Percentiles rank a stretch among this genome's conserved stretches.
Evolutionary conservation across 2,113 vertebrate species (phyloP).

Genomic region (Coptodon rendalli): DNA sequence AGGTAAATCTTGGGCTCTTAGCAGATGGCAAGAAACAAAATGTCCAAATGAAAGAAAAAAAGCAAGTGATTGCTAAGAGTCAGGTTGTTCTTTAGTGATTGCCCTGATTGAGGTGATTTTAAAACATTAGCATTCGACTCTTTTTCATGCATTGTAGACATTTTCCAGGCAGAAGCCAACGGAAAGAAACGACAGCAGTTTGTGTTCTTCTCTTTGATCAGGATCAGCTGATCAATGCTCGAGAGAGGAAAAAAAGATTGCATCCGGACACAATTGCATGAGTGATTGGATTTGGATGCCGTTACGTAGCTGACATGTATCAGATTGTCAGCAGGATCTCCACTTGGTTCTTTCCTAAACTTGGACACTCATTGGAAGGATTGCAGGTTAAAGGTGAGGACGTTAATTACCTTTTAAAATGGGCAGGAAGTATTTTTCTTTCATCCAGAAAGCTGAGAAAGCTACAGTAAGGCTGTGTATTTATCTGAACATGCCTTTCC

Average conservation of each 20-base stretch:
- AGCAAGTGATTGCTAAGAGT: neutral
- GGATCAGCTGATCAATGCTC: neutral
- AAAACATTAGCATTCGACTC: neutral
- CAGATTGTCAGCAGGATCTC: neutral
- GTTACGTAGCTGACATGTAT: neutral
- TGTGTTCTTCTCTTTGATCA: neutral
- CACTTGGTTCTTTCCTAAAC: neutral
- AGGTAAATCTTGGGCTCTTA: neutral
- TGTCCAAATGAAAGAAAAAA: neutral
- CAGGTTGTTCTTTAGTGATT: neutral
- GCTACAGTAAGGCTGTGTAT: neutral
- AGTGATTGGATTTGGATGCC: neutral
- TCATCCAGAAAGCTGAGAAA: accelerated
- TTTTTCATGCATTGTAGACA: accelerated
- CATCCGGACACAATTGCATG: neutral
- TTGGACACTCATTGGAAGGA: accelerated
- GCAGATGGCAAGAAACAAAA: neutral
- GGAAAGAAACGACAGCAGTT: neutral
- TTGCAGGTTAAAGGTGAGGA: neutral
- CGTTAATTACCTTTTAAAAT: neutral
- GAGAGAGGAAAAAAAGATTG: neutral
- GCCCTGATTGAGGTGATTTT: neutral
- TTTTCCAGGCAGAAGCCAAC: neutral
- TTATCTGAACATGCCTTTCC: neutral
- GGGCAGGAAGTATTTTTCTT: neutral